These are phyloP conservation scores for Rhizomys pruinosus DNA, from an alignment of 2,113 vertebrate species.

Conservation along the genomic window DNA sequence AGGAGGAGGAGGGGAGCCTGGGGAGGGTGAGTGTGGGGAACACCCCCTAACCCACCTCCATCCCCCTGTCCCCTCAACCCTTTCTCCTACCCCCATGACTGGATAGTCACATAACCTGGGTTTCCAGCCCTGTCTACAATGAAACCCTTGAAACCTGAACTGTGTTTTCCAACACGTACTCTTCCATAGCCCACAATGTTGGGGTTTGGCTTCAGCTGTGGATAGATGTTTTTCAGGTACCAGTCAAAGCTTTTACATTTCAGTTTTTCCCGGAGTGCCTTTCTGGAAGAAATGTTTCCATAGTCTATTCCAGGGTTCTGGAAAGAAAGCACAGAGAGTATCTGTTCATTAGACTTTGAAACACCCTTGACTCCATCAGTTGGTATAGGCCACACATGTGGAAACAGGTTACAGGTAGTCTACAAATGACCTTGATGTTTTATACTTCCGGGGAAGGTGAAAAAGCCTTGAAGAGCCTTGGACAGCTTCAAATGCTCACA, in stretches of 20 bases:
- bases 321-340: neutral
- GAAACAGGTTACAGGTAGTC: neutral
- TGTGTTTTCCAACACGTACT: slow-evolving; percentile 50
- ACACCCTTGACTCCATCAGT: neutral
- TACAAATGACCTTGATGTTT: neutral
- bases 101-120: neutral
- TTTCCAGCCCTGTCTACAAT: neutral
- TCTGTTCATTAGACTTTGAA: neutral
- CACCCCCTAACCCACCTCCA: too few species aligned
- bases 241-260: slow-evolving; percentile 82
- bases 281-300: slow-evolving; percentile 81
- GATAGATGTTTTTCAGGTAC: slow-evolving; percentile 82
- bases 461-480: neutral
- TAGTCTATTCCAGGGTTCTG: slow-evolving; percentile 78
- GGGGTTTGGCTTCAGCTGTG: slow-evolving; percentile 59
- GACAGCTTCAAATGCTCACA: neutral
- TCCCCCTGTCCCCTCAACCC: too few species aligned
- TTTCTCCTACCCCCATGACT: neutral
- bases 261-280: slow-evolving; percentile 72
- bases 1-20: neutral
- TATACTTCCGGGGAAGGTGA: neutral
- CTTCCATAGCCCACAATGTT: slow-evolving; percentile 68
- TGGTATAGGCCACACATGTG: neutral
- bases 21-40: neutral
- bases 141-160: neutral